phyloP scores from a whole-genome alignment of 2,113 vertebrate genomes.

The Anthoscopus minutus region DNA sequence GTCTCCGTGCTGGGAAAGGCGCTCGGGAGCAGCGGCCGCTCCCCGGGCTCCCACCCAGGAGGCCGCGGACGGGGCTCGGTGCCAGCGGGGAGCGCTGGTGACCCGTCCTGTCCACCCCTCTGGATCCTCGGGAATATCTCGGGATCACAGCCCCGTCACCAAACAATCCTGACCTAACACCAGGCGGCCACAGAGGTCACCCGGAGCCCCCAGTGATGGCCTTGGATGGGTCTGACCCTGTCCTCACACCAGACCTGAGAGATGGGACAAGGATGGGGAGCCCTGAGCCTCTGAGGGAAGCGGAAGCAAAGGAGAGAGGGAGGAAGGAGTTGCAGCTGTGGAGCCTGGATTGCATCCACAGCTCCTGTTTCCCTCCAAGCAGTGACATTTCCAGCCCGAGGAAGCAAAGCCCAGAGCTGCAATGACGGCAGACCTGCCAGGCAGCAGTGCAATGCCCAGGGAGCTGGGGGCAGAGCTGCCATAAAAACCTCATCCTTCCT shows the following conservation, averaged over 20 bases:
- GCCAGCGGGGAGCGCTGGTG: not conserved
- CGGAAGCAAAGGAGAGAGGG: not conserved
- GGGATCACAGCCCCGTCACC: fast-evolving
- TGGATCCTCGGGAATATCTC: fast-evolving
- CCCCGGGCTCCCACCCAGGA: not conserved
- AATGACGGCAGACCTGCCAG: fast-evolving
- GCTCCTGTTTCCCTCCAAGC: not conserved
- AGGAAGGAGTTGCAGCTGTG: not conserved
- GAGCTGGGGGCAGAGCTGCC: not conserved
- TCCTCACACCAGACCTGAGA: fast-evolving
- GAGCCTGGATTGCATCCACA: not conserved
- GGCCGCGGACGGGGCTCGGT: not conserved
- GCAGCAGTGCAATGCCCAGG: fast-evolving
- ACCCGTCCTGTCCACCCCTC: not conserved
- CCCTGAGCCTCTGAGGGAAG: not conserved
- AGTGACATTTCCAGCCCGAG: not conserved
- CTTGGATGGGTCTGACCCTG: not conserved
- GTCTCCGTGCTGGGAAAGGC: not conserved
- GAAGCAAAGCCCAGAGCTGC: not conserved
- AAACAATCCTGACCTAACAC: not conserved
- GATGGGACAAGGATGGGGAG: not conserved
- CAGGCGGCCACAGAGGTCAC: not conserved
- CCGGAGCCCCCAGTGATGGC: fast-evolving
- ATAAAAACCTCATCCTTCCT: not conserved
- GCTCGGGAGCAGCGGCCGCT: not conserved